Base-by-base conservation (phyloP, 2,797 vertebrate species). In the Odontamblyopus rebecca region DNA sequence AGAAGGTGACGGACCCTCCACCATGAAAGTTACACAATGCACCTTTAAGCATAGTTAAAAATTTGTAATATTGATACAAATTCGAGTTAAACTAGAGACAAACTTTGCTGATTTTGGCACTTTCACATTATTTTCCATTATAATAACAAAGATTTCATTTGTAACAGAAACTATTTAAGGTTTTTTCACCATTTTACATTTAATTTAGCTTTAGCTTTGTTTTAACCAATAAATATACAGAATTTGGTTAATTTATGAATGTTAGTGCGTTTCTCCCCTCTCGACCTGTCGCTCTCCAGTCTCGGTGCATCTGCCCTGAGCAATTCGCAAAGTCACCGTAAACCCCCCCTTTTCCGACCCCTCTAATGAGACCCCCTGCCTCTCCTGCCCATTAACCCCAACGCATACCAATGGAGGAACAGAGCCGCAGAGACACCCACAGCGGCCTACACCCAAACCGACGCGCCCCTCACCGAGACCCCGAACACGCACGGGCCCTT, bases 361-460 rank as follows among this genome's bases (percentile, higher is more conserved):
- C 85, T 79, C 84, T 91, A 90, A 92, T 93, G 90, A 92, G 89
- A 90, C 92, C 89, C 91, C 90, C 89, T 85, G 69, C 91, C 85
- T 85, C 72, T 76, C 77, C 72, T 59, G 71, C 86, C 88, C 83
- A 88, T 93, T 93, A 86, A 92, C 78, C 83, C 75, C 57, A 78
- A 85, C 84, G 86, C 90, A 93, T 93, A 93, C 91, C 89, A 93
- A 90, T 88, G 87, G 88, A 81, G 75, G 88, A 86, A 89, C 88
- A 88, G 81, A 66, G 85, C 76, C 71, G 62, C 72, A 77, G 85
- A 89, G 88, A 88, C 88, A 86, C 88, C 83, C 88, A 68, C 70
- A 41, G 8, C 41, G 32, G 81, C 70, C 72, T 75, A 81, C 86
- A 85, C 83, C 84, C 3, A 5, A 84, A 86, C 92, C 85, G 88